Base-by-base conservation (phyloP, 2,888 invertebrate genomes). In the Folsomia candida region DNA sequence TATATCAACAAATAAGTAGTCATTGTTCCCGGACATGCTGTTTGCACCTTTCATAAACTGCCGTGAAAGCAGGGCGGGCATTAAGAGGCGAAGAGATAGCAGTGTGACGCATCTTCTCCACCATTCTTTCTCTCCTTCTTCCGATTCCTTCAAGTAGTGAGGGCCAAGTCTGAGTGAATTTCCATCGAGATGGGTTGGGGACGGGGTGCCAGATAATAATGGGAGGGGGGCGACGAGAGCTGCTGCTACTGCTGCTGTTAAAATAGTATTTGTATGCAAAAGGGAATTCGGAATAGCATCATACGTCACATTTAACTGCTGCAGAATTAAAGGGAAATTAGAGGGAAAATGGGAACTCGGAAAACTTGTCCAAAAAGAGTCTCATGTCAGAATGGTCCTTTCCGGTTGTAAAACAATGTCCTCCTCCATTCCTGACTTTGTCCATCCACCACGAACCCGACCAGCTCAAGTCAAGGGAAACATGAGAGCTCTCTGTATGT, bases 221-320 rank as follows among this genome's bases (percentile, higher is more conserved):
- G 76, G 72, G 72, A 72, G 74, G 66, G 72, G 76, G 72, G 73
- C 61, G n/a, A n/a, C 68, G 73, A 69, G 67, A 63, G 71, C 79
- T 76, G 75, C 75, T 78, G 77, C 76, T 74, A 70, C 78, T 76
- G 75, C 75, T 78, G 77, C 76, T 74, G 73, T 77, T 76, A 74
- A 77, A 76, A 77, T 75, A 79, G 77, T 79, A 76, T 79, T 77
- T 79, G 76, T 77, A 76, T 77, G 78, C 76, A 78, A 79, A 79
- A 79, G 79, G 76, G 78, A 77, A 77, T 78, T 77, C 75, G 75
- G 75, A 78, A 79, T 78, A 75, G 77, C 72, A 77, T 75, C 78
- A 78, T 78, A 77, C 76, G 76, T 79, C 78, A 79, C 77, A 78
- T 79, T n/a, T 79, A 65, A 65, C 71, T 74, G 71, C 76, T 72